Evolutionary conservation across 2,797 vertebrate genomes (phyloP).

Genomic region (Falco columbarius): DNA sequence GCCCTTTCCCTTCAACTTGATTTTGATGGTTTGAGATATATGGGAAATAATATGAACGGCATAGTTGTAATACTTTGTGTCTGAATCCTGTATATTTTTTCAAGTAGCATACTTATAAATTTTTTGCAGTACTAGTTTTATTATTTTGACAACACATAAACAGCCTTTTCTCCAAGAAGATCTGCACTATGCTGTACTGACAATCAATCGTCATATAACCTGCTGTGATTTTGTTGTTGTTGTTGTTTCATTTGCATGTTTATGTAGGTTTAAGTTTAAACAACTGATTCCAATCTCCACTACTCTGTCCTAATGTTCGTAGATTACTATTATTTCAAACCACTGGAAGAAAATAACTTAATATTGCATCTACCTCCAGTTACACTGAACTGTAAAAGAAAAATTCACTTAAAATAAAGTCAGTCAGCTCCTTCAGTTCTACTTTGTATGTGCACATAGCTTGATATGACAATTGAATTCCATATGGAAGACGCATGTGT

Average conservation of each 20-base stretch:
- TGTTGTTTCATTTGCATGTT: constrained; percentile 10
- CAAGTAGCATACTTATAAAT: background rate
- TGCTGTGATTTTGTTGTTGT: constrained; percentile 9
- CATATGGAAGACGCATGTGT: background rate
- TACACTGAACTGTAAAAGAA: constrained; percentile 71
- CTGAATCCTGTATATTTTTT: background rate
- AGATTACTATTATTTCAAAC: constrained; percentile 10
- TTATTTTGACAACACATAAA: constrained; percentile 12
- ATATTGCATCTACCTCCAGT: constrained; percentile 82
- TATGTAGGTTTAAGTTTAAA: background rate
- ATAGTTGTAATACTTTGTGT: background rate
- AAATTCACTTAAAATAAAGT: constrained; percentile 80
- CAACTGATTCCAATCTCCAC: background rate
- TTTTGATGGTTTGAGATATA: background rate
- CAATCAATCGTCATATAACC: constrained; percentile 79
- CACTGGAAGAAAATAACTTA: constrained; percentile 58
- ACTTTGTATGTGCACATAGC: background rate
- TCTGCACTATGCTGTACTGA: constrained; percentile 68
- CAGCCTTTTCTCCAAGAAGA: background rate
- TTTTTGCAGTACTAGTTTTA: constrained; percentile 17
- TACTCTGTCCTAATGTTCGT: background rate
- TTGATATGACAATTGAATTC: background rate
- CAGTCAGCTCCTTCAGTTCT: background rate
- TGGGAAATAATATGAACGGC: background rate
- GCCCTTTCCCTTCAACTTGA: background rate